A percentile compares a stretch with the other conserved stretches of the same genome.
Conservation (phyloP, 1,140 invertebrate species). For the Drosophila elegans region DNA sequence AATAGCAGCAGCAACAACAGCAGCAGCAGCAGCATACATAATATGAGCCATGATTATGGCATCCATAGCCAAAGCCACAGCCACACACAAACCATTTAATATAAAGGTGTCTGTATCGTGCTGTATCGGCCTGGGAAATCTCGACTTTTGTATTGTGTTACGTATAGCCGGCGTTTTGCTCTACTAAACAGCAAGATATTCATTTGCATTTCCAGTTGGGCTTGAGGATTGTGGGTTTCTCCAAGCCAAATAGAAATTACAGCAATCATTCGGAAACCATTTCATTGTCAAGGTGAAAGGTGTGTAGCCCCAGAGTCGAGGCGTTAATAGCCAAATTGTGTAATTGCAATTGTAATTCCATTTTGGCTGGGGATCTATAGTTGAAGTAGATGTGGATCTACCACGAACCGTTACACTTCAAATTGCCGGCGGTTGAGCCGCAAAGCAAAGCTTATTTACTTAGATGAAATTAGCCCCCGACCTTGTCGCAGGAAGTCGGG, state of each 20-base stretch:
- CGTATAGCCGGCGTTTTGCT: conserved; percentile 67
- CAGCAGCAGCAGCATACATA: conserved; percentile 44
- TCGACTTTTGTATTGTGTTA: conserved; percentile 64
- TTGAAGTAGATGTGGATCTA: conserved; percentile 2
- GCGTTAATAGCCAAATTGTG: conserved; percentile 81
- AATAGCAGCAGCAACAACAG: conserved; percentile 33
- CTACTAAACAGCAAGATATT: conserved; percentile 70
- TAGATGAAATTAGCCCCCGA: conserved; percentile 73
- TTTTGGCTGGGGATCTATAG: conserved; percentile 8
- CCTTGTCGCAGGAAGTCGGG: conserved; percentile 73
- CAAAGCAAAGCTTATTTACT: conserved; percentile 64
- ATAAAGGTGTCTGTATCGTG: conserved; percentile 26
- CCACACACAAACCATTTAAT: background rate
- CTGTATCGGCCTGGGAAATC: conserved; percentile 69
- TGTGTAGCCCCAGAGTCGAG: conserved; percentile 18
- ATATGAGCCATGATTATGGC: conserved; percentile 51
- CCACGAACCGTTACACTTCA: conserved; percentile 64
- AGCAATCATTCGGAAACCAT: conserved; percentile 68
- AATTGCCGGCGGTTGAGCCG: conserved; percentile 63
- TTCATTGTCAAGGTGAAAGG: conserved; percentile 77
- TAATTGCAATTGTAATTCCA: conserved; percentile 60
- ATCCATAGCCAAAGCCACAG: conserved; percentile 2
- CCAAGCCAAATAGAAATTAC: conserved; percentile 50
- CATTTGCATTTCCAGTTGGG: conserved; percentile 63
- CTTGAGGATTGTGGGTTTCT: conserved; percentile 17